Base-by-base conservation (phyloP, 2,888 invertebrate species). In the Aromia moschata region DNA sequence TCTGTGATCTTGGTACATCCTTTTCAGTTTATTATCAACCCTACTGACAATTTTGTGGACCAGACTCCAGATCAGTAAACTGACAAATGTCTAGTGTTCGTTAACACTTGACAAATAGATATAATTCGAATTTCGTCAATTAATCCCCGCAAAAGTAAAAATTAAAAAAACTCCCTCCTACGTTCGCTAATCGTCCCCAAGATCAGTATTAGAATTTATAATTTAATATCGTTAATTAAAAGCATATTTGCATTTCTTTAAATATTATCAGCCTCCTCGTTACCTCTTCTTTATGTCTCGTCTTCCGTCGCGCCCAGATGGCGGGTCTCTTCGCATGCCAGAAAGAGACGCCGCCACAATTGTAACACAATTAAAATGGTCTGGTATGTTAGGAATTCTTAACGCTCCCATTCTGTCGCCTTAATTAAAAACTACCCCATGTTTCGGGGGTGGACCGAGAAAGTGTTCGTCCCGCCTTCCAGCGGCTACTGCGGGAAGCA, bases 351-450 rank as follows among this genome's bases (percentile, higher is more conserved):
- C 67, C 68, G 65, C 69, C 68, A 69, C 74, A 74, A 76, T 75
- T 72, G 74, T 74, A 74, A 73, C 72, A 74, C 77, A 77, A 79
- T 79, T 79, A 78, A 75, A 74, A 70, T 68, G 71, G 69, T 70
- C 70, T 71, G 79, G 79, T 78, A 80, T 79, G 77, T 73, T 69
- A 71, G 77, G 79, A 78, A 80, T 80, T 79, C 80, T 80, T 80
- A 78, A 78, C 78, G 79, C 74, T 75, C 74, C 74, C 78, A 74
- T 79, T 77, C 76, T 77, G 79, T 78, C 77, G 77, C 79, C 79
- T 80, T 80, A 80, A 80, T 80, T 80, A 80, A 80, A 80, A 80
- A 80, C 76, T 77, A 77, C 77, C 76, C 75, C 72, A 74, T 71
- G 74, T 72, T 72, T 67, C 62, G 67, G 63, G 56, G 63, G 69